These are phyloP conservation scores for Paracanthobrama guichenoti DNA, from an alignment of 2,113 vertebrate species.

Conservation along the genomic window DNA sequence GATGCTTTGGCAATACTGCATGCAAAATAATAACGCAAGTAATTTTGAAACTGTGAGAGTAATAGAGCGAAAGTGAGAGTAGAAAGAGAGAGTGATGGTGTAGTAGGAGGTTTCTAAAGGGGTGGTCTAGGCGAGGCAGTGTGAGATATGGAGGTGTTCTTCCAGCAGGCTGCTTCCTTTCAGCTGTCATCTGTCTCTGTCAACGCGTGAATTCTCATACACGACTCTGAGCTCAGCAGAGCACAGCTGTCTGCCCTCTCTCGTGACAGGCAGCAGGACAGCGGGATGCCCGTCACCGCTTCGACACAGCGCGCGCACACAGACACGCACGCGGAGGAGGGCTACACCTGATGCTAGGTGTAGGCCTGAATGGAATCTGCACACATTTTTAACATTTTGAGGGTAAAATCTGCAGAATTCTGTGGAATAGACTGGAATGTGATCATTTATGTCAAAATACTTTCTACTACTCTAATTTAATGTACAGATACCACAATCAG, in stretches of 20 bases:
- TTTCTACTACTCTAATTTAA: neutral
- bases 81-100: neutral
- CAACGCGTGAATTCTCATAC: slow-evolving; percentile 15
- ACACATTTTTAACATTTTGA: neutral
- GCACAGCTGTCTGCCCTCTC: slow-evolving; percentile 33
- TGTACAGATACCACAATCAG: neutral
- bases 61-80: neutral
- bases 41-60: neutral
- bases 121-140: neutral
- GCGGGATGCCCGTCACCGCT: slow-evolving; percentile 8
- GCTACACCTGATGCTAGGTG: slow-evolving; percentile 2
- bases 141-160: slow-evolving; percentile 21
- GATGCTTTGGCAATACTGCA: neutral
- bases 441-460: neutral
- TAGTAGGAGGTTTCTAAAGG: neutral
- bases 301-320: neutral
- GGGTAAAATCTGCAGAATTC: neutral
- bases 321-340: neutral
- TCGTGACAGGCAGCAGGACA: slow-evolving; percentile 24
- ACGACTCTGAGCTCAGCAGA: neutral
- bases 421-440: neutral
- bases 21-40: neutral
- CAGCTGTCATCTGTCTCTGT: slow-evolving; percentile 28
- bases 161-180: slow-evolving; percentile 28
- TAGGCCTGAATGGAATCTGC: neutral